Evolutionary conservation across 1,140 invertebrate species (phyloP).

Genomic region (Hylaeus volcanicus): DNA sequence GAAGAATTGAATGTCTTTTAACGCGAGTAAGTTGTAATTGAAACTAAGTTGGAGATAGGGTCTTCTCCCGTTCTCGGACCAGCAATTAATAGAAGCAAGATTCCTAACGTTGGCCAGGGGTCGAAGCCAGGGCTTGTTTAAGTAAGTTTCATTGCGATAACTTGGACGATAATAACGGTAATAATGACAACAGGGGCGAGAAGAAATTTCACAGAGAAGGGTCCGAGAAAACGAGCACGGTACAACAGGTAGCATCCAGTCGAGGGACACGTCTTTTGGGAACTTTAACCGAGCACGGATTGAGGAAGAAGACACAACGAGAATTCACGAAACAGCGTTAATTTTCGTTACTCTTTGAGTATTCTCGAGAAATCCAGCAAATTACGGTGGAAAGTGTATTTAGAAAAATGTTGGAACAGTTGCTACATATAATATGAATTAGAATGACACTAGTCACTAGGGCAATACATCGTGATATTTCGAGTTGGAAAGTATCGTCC

Average conservation of each 20-base stretch:
- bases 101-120: not conserved
- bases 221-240: not conserved
- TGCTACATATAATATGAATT: too few relatives aligned
- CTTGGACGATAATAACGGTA: constrained; percentile 11
- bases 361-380: too few relatives aligned
- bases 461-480: too few relatives aligned
- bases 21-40: too few relatives aligned
- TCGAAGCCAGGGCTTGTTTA: not conserved
- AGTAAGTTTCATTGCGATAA: constrained; percentile 8
- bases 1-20: too few relatives aligned
- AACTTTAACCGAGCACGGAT: not conserved
- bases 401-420: too few relatives aligned
- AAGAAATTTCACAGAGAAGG: not conserved
- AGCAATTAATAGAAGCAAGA: constrained; percentile 12
- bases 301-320: not conserved
- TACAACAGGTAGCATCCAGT: constrained; percentile 32
- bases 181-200: not conserved
- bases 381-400: too few relatives aligned
- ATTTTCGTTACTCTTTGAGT: too few relatives aligned
- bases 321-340: not conserved
- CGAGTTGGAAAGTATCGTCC: too few relatives aligned
- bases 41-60: too few relatives aligned
- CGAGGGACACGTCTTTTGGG: not conserved
- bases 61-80: not conserved
- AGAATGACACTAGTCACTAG: too few relatives aligned